phyloP scores from a whole-genome alignment of 2,888 invertebrate genomes.

The Arge pagana region DNA sequence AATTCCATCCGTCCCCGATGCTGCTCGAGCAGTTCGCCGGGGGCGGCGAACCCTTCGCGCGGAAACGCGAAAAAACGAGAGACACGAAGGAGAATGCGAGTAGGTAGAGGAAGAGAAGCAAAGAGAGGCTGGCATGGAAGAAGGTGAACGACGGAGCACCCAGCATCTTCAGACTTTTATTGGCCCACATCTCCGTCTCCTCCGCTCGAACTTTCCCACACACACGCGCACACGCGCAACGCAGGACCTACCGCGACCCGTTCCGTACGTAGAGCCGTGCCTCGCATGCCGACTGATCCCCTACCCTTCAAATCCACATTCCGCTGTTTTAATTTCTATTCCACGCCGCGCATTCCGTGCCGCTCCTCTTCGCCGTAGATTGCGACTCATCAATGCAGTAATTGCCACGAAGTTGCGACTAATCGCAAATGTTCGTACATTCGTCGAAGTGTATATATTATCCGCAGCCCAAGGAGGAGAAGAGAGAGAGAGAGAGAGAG shows the following conservation, averaged over 20 bases:
- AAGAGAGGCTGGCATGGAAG: not conserved
- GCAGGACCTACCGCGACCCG: not conserved
- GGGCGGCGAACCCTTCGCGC: constrained; percentile 6
- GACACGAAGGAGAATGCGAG: not conserved
- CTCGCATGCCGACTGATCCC: too few species aligned
- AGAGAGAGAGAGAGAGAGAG: too few species aligned
- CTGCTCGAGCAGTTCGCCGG: not conserved
- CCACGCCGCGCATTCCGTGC: constrained; percentile 4
- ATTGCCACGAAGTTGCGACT: too few species aligned
- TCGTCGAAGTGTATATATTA: too few species aligned
- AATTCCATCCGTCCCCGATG: not conserved
- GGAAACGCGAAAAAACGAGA: constrained; percentile 6
- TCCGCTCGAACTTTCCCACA: constrained; percentile 20
- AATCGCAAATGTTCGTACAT: too few species aligned
- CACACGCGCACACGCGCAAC: not conserved
- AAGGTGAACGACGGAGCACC: constrained; percentile 5
- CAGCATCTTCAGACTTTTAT: constrained; percentile 19
- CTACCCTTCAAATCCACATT: constrained; percentile 1
- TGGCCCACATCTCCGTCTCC: constrained; percentile 19
- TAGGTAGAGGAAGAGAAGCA: not conserved
- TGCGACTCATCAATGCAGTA: too few species aligned
- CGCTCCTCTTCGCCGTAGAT: constrained; percentile 7
- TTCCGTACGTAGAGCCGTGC: not conserved
- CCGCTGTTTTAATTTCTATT: constrained; percentile 5
- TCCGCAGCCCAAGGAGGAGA: too few species aligned